A percentile compares a stretch with the other conserved stretches of the same genome.
phyloP scores from a whole-genome alignment of 2,888 invertebrate genomes.

The Morinoia aosen region DNA sequence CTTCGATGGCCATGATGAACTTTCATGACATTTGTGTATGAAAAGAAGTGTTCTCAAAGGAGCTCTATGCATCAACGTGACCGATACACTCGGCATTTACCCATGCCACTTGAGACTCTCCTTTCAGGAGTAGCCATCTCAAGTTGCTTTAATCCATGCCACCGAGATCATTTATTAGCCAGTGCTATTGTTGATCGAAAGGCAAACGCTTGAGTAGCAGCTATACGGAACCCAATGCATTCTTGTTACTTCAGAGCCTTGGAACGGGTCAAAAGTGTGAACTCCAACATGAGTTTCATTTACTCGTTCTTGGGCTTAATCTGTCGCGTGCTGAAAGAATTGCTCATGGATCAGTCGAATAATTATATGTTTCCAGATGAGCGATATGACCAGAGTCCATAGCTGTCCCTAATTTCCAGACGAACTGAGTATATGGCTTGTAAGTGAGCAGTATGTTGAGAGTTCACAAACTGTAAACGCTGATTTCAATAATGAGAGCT shows the following conservation, averaged over 20 bases:
- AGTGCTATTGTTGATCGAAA: neutral
- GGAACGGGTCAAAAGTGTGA: neutral
- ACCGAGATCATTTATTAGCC: constrained; percentile 7
- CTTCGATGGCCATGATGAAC: constrained; percentile 6
- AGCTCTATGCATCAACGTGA: neutral
- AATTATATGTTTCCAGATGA: neutral
- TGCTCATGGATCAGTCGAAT: neutral
- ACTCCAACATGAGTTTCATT: neutral
- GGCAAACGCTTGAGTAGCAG: neutral
- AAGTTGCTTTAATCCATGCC: neutral
- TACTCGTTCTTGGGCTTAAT: neutral
- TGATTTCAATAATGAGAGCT: neutral
- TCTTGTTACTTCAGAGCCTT: neutral
- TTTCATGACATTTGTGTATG: neutral
- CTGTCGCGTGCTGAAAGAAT: neutral
- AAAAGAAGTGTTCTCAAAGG: neutral
- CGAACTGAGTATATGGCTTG: neutral
- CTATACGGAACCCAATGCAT: neutral
- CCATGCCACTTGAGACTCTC: neutral
- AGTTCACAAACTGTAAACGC: neutral
- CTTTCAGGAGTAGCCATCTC: neutral
- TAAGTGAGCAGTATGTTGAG: neutral
- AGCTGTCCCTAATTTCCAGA: too few species aligned
- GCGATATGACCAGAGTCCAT: neutral
- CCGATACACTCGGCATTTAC: neutral